Evolutionary conservation across 2,797 vertebrate species (phyloP), one percentile per base, ranked within the genome.

Genomic region (Anguilla marmorata): DNA sequence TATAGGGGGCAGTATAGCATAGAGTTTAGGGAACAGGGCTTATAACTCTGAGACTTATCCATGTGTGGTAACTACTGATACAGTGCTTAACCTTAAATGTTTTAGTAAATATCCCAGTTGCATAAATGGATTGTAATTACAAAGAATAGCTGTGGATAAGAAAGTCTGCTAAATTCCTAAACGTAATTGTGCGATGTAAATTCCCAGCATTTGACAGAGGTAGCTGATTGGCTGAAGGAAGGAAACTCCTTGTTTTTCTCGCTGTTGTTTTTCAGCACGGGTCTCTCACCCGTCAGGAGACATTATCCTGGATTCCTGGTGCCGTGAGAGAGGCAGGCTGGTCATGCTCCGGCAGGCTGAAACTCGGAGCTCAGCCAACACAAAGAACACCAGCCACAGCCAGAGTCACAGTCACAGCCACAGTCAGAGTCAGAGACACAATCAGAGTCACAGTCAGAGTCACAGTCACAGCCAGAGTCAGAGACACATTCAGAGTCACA

Each of bases 351-450:
- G 80, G 80, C 63, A 79, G 58, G 52, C 52, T 74, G 80, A 19
- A 52, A 54, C 82, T 24, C 69, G 12, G 45, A 54, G 56, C 52
- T 72, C 80, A 87, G 80, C 80, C 88, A 89, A 72, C 69, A 84
- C 85, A 87, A 52, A 33, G 76, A 76, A 76, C 30, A 41, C 11
- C 76, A 21, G 45, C 19, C 76, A 24, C 16, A 80, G 37, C 8
- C 69, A 33, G 11, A 48, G 19, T 48, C 74, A 41, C 33, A 76
- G 30, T 37, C 30, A 33, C 72, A 37, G 11, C 24, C 24, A 37
- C 11, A 33, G 0, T 33, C 27, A 33, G 1, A n/a, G 27, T 16
- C 30, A 76, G 30, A 33, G 12, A 14, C 30, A 33, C 27, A 37
- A 16, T 9, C 27, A 9, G 72, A 76, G 27, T 16, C 30, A 33